Conservation (phyloP, 2,113 vertebrate species). For the Larimichthys polyactis region DNA sequence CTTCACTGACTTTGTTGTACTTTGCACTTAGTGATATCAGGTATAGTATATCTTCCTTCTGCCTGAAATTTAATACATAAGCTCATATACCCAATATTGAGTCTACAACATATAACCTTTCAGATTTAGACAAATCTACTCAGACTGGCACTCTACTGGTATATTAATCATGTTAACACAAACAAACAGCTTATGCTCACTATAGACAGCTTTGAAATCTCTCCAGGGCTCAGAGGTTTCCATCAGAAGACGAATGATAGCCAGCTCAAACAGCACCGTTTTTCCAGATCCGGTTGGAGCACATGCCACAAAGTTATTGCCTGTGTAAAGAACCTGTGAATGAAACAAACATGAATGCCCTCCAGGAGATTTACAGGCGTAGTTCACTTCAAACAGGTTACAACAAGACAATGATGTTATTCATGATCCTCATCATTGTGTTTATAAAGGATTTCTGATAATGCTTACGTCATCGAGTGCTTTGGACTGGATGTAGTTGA, state of each 20-base stretch:
- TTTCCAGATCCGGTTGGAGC: conserved; percentile 98
- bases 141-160: not conserved
- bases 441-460: not conserved
- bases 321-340: conserved; percentile 93
- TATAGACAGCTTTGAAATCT: conserved; percentile 95
- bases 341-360: conserved; percentile 29
- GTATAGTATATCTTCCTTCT: not conserved
- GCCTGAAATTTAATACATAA: not conserved
- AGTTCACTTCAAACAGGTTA: not conserved
- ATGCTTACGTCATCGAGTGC: conserved; percentile 96
- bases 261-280: conserved; percentile 95
- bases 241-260: conserved; percentile 94
- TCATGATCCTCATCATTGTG: not conserved
- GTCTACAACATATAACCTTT: not conserved
- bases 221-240: conserved; percentile 92
- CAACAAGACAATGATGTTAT: conserved; percentile 12
- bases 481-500: conserved; percentile 97
- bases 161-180: conserved; percentile 2
- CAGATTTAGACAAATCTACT: not conserved
- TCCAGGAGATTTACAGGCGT: not conserved
- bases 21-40: no score
- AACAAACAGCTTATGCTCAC: conserved; percentile 49
- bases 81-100: not conserved
- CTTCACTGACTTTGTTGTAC: not conserved
- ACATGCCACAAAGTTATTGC: conserved; percentile 94